phyloP scores from a whole-genome alignment of 2,888 invertebrate genomes.

The Torymus auratus region DNA sequence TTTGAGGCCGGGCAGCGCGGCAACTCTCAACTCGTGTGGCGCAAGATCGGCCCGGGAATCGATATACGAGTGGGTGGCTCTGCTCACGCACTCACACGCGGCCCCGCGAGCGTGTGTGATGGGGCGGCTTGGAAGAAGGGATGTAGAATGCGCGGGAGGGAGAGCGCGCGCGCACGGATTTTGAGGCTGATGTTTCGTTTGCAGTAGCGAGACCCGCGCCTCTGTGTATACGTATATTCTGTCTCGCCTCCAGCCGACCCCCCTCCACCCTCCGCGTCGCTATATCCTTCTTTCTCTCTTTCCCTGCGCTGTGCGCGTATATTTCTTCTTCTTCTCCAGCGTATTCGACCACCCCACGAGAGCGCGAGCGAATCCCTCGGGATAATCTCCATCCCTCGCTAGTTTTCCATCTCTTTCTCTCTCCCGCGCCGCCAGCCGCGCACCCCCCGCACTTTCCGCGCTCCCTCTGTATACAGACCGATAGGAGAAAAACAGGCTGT shows the following conservation, averaged over 20 bases:
- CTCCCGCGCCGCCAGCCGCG: conserved; percentile 14
- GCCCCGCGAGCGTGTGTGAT: conserved; percentile 10
- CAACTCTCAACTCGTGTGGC: conserved; percentile 34
- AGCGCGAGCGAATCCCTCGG: conserved; percentile 64
- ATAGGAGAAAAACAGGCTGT: conserved; percentile 21
- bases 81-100: background rate
- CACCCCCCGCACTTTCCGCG: background rate
- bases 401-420: conserved; percentile 52
- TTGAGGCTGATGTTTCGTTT: conserved; percentile 75
- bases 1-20: conserved; percentile 55
- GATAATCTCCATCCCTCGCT: conserved; percentile 70
- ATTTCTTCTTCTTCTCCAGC: conserved; percentile 58
- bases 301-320: background rate
- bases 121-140: conserved; percentile 1
- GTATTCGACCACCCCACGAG: conserved; percentile 61
- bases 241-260: background rate
- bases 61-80: conserved; percentile 65
- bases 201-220: conserved; percentile 32
- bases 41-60: conserved; percentile 66
- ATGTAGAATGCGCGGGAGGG: conserved; percentile 38
- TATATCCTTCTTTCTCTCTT: background rate
- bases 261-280: background rate
- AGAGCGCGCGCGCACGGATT: conserved; percentile 66
- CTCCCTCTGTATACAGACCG: conserved; percentile 7
- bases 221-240: background rate